A percentile compares a stretch with the other conserved stretches of the same genome.
These are phyloP conservation scores for Trissolcus basalis DNA, from an alignment of 1,140 invertebrate genomes.

Conservation along the genomic window DNA sequence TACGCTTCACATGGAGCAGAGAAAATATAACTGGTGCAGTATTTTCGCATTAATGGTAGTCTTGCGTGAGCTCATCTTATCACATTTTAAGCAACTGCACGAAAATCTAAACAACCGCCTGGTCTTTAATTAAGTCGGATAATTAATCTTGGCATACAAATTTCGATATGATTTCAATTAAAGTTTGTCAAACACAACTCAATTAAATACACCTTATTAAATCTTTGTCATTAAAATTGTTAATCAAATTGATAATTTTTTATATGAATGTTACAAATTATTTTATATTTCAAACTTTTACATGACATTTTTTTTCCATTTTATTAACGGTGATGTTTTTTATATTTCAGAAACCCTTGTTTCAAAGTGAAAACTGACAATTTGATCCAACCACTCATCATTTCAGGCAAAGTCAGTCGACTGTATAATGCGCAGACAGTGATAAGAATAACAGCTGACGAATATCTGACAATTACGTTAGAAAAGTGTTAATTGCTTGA, in stretches of 20 bases:
- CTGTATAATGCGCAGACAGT: conserved; percentile 24
- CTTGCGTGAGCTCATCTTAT: conserved; percentile 33
- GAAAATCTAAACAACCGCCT: conserved; percentile 9
- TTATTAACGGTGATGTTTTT: no score
- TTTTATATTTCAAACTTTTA: background rate
- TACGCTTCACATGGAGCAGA: conserved; percentile 23
- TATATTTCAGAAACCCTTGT: background rate
- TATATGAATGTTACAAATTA: no score
- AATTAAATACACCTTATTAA: no score
- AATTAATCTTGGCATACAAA: background rate
- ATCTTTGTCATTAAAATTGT: no score
- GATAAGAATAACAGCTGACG: conserved; percentile 22
- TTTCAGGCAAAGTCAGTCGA: conserved; percentile 18
- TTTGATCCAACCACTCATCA: conserved; percentile 20
- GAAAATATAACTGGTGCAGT: conserved; percentile 23
- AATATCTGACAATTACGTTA: conserved; percentile 18
- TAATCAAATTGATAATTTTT: background rate
- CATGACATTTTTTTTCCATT: background rate
- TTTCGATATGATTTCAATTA: no score
- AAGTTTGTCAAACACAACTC: no score
- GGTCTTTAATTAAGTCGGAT: background rate
- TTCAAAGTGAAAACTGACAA: conserved; percentile 29
- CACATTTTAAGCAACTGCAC: conserved; percentile 18
- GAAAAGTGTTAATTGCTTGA: conserved; percentile 41
- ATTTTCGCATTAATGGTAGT: conserved; percentile 33